A percentile compares a stretch with the other conserved stretches of the same genome.
These are phyloP conservation scores for Phoeniculus purpureus DNA, from an alignment of 2,797 vertebrate genomes.

Conservation along the genomic window DNA sequence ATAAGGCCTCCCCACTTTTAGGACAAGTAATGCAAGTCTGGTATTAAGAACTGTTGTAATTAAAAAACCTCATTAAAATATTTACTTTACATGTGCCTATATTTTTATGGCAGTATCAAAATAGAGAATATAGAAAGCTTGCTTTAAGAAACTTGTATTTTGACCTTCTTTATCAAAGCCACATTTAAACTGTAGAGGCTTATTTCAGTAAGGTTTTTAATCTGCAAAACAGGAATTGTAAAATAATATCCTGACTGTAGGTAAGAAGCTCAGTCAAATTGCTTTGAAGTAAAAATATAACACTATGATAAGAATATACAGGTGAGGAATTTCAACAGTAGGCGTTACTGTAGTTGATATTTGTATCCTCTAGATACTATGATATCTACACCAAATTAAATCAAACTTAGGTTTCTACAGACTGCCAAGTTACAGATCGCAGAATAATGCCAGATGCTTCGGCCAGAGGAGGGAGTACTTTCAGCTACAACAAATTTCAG, in stretches of 20 bases:
- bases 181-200: background rate
- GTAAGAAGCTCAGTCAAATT: background rate
- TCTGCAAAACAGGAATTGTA: background rate
- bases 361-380: background rate
- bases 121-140: background rate
- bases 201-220: background rate
- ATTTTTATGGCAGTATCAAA: background rate
- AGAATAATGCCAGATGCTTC: background rate
- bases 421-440: background rate
- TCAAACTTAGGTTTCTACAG: background rate
- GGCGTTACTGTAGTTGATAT: background rate
- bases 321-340: background rate
- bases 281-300: background rate
- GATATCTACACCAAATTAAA: background rate
- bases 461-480: slow-evolving; percentile 59
- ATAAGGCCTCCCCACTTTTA: background rate
- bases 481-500: background rate
- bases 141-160: background rate
- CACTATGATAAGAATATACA: background rate
- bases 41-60: background rate
- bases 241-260: background rate
- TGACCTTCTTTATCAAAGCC: background rate
- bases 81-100: background rate
- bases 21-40: background rate
- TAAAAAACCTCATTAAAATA: background rate